These are phyloP conservation scores for Chrysina gloriosa DNA, from an alignment of 2,888 invertebrate species.

Conservation along the genomic window DNA sequence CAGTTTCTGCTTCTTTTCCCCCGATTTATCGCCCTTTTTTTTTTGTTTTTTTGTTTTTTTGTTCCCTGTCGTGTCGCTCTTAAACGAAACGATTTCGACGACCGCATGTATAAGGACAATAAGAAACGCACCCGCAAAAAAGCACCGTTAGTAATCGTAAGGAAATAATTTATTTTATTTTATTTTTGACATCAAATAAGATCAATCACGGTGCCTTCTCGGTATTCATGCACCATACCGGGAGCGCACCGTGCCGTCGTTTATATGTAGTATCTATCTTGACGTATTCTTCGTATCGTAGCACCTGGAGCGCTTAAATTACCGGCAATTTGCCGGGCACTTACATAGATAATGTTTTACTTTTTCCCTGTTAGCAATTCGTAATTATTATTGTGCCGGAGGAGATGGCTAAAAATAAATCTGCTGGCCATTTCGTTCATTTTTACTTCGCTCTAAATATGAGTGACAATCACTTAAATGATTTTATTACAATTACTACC, in stretches of 20 bases:
- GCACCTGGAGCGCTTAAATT: neutral
- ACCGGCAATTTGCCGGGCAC: neutral
- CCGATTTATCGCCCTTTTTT: neutral
- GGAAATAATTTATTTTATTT: neutral
- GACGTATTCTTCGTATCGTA: neutral
- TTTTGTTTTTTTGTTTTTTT: neutral
- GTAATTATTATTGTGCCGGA: neutral
- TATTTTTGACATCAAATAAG: neutral
- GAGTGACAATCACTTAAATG: slow-evolving; percentile 49
- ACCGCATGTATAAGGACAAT: too few species aligned
- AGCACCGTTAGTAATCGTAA: too few species aligned
- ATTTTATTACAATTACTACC: neutral
- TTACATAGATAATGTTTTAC: slow-evolving; percentile 14
- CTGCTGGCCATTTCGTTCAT: slow-evolving; percentile 12
- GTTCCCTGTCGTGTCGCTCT: too few species aligned
- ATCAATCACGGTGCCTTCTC: neutral
- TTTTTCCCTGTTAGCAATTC: too few species aligned
- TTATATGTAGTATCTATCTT: neutral
- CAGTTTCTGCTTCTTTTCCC: neutral
- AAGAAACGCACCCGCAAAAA: too few species aligned
- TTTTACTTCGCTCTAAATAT: slow-evolving; percentile 36
- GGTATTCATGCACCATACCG: slow-evolving; percentile 10
- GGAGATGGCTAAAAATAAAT: neutral
- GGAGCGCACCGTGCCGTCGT: neutral
- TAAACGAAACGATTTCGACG: too few species aligned